Evolutionary conservation across 2,888 invertebrate species (phyloP).

Genomic region (Polylopha cassiicola): DNA sequence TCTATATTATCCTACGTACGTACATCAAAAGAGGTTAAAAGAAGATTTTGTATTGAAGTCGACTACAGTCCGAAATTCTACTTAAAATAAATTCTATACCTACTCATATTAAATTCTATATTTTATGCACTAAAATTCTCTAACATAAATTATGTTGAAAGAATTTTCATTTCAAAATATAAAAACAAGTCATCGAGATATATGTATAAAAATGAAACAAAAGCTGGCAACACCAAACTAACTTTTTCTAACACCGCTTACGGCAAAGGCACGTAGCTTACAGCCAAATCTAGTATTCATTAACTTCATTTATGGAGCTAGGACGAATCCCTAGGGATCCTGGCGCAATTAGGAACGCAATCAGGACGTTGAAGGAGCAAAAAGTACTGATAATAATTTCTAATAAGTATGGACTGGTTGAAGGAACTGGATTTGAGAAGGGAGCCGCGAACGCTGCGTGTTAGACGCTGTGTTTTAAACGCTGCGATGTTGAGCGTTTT

Average conservation of each 20-base stretch:
- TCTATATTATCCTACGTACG: no score
- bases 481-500: no score
- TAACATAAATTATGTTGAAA: no score
- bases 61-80: no score
- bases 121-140: no score
- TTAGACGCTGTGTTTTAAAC: no score
- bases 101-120: no score
- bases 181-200: neutral
- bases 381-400: constrained; percentile 57
- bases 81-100: no score
- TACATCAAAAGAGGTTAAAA: no score
- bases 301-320: constrained; percentile 4
- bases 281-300: constrained; percentile 15
- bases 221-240: constrained; percentile 5
- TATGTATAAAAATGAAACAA: neutral
- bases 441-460: constrained; percentile 2
- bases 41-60: no score
- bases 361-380: constrained; percentile 37
- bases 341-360: constrained; percentile 41
- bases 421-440: constrained; percentile 33
- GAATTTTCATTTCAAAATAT: no score
- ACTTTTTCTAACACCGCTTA: constrained; percentile 8
- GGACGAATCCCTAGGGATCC: constrained; percentile 25
- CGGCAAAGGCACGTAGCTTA: constrained; percentile 7
- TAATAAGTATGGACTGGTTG: constrained; percentile 48